A percentile compares a stretch with the other conserved stretches of the same genome.
These are phyloP conservation scores for Caiman crocodilus DNA, from an alignment of 2,797 vertebrate genomes.

Conservation along the genomic window DNA sequence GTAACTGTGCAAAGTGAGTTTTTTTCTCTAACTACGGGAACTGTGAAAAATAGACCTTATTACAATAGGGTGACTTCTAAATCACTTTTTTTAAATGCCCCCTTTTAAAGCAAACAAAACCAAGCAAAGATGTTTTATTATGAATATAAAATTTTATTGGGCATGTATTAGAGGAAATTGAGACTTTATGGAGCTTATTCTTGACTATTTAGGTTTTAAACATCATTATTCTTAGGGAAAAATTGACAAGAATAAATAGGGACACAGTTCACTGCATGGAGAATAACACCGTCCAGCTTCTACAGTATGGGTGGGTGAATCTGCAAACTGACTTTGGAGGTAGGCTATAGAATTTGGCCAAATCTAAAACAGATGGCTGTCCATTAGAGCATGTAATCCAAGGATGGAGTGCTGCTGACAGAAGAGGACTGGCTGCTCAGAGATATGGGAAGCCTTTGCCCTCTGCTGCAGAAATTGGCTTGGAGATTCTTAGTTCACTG, in stretches of 20 bases:
- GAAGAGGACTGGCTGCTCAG: background rate
- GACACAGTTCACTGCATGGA: background rate
- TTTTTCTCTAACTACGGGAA: background rate
- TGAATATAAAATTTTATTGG: conserved; percentile 21
- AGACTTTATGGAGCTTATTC: background rate
- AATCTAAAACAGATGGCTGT: background rate
- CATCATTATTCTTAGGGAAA: background rate
- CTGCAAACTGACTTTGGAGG: background rate
- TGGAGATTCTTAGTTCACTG: background rate
- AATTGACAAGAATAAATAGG: background rate
- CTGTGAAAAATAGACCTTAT: background rate
- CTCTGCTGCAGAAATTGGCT: background rate
- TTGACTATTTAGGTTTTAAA: background rate
- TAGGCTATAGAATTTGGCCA: background rate
- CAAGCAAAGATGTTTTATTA: background rate
- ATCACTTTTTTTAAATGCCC: background rate
- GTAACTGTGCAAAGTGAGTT: background rate
- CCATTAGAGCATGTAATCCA: background rate
- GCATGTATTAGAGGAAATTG: background rate
- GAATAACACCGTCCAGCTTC: background rate
- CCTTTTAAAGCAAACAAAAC: conserved; percentile 15
- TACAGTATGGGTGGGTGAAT: background rate
- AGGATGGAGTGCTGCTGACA: background rate
- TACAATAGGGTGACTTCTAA: background rate
- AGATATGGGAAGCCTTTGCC: background rate